Conservation (phyloP, 2,888 invertebrate genomes). For the Danaus chrysippus region DNA sequence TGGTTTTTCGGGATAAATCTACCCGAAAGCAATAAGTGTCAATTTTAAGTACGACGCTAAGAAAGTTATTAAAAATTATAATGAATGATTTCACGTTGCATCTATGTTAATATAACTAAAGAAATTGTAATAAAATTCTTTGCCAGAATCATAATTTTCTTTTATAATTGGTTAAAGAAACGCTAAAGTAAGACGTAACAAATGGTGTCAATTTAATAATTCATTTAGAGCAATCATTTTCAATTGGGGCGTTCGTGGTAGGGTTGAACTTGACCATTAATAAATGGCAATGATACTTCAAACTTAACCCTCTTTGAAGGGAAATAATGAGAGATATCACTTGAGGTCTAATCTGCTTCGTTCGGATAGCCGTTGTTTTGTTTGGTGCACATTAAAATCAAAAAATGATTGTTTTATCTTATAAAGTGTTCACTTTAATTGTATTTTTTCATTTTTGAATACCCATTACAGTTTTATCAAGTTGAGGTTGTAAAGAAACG, state of each 20-base stretch:
- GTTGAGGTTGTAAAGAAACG: too few species aligned
- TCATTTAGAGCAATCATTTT: slow-evolving; percentile 69
- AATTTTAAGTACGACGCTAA: slow-evolving; percentile 65
- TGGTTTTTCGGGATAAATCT: slow-evolving; percentile 66
- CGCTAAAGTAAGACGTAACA: slow-evolving; percentile 40
- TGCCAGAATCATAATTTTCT: not conserved
- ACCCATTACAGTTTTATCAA: too few species aligned
- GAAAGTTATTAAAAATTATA: slow-evolving; percentile 62
- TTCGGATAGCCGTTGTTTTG: slow-evolving; percentile 13
- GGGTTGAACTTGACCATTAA: slow-evolving; percentile 74
- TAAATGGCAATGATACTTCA: slow-evolving; percentile 78
- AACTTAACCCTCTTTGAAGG: slow-evolving; percentile 67
- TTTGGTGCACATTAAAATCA: too few species aligned
- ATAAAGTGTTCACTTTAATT: too few species aligned
- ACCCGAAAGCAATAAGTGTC: slow-evolving; percentile 74
- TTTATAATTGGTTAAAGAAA: not conserved
- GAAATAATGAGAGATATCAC: slow-evolving; percentile 62
- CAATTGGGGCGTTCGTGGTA: slow-evolving; percentile 51
- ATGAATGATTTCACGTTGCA: slow-evolving; percentile 44
- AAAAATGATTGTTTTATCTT: too few species aligned
- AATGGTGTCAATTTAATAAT: slow-evolving; percentile 72
- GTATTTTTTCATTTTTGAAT: too few species aligned
- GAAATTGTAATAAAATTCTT: too few species aligned
- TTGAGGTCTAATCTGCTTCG: slow-evolving; percentile 43
- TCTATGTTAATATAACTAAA: not conserved